Evolutionary conservation across 2,888 invertebrate genomes (phyloP), one percentile per base, ranked within the genome.

Genomic region (Heliconius sara): DNA sequence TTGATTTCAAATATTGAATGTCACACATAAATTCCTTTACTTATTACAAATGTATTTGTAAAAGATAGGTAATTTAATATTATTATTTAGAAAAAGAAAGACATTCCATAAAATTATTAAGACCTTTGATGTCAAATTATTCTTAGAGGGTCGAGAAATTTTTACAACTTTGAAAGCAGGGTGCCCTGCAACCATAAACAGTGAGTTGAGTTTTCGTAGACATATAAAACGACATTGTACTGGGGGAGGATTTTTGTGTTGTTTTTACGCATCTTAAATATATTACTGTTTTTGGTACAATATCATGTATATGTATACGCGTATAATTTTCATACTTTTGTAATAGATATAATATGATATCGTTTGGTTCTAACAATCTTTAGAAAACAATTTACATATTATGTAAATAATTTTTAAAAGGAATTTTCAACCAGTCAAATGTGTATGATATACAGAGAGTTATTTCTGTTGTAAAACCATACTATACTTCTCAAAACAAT

Each of bases 121-220:
- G 80, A 81, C 81, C 83, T 83, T 83, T 84, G 84, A 84, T 82
- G 84, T 83, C 83, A 80, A 83, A 81, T 83, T 80, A 83, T 81
- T 80, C 81, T 79, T 80, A 83, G 81, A 83, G 83, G 84, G 80
- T 76, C 80, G 84, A 80, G 78, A 80, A 80, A 72, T 82, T 83
- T 83, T 84, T 83, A 85, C 82, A 83, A 80, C 83, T 84, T 83
- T 82, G 80, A 79, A 83, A 84, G 81, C 82, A 83, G 84, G 82
- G 81, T 80, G 76, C 75, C 77, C 79, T 79, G 79, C 78, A 78
- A 71, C 82, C 82, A 82, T 84, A 84, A 84, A 84, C 83, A 81
- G 77, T 75, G 83, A 81, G 78, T 80, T 81, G 80, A 75, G 70
- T 78, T 83, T 82, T 80, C 79, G 80, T 80, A 81, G 80, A 79